Percentiles rank a stretch among this genome's conserved stretches.
phyloP scores from a whole-genome alignment of 37 sponge, comb jelly and placozoan genomes.

The Ephydatia muelleri region DNA sequence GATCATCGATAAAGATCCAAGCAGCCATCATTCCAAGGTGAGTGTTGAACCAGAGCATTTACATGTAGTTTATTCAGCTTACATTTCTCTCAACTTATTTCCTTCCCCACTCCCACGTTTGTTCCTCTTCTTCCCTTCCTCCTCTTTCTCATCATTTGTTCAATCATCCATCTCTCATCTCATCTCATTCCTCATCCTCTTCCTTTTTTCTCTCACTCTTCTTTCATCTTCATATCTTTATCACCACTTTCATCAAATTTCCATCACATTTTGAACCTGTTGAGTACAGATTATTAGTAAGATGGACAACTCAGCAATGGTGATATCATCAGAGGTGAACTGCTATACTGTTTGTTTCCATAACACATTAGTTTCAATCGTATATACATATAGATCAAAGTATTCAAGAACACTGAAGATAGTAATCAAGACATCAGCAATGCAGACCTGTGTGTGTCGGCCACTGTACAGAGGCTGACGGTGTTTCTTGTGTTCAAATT shows the following conservation, averaged over 20 bases:
- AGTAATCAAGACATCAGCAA: slow-evolving; percentile 8
- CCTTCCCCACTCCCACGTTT: no score
- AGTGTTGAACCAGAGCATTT: not conserved
- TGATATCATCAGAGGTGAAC: not conserved
- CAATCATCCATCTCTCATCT: not conserved
- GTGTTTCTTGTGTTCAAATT: slow-evolving; percentile 42
- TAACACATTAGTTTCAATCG: not conserved
- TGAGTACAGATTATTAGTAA: not conserved
- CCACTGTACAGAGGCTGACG: slow-evolving; percentile 29
- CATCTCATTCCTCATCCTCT: no score
- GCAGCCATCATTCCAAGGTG: slow-evolving; percentile 32
- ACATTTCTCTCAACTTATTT: not conserved
- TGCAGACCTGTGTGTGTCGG: slow-evolving; percentile 25
- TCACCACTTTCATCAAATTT: no score
- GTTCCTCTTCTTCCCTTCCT: no score
- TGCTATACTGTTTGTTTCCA: not conserved
- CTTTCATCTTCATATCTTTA: not conserved
- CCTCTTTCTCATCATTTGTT: not conserved
- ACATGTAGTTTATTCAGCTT: not conserved
- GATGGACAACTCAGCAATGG: not conserved
- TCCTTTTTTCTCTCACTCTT: not conserved
- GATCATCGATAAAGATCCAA: slow-evolving; percentile 22
- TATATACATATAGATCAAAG: slow-evolving; percentile 16
- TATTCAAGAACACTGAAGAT: not conserved
- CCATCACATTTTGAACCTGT: no score